A percentile compares a stretch with the other conserved stretches of the same genome.
These are phyloP conservation scores for Umimayanthus chanpuru DNA, from an alignment of 92 coral and sea anemone genomes.

Conservation along the genomic window DNA sequence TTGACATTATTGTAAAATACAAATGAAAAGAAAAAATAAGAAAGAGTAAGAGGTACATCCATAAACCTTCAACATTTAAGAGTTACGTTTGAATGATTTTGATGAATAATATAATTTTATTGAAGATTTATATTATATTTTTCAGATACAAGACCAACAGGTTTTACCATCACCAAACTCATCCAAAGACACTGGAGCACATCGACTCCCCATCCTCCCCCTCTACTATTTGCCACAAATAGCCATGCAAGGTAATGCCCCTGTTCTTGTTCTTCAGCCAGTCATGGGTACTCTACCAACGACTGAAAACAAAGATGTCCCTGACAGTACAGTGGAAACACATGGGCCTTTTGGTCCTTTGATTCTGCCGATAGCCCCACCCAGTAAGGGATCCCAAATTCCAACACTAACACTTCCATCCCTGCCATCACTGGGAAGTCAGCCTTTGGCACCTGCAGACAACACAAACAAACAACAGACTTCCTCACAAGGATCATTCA, in stretches of 20 bases:
- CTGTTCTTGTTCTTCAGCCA: constrained; percentile 73
- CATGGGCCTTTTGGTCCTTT: constrained; percentile 47
- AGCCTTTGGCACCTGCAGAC: background rate
- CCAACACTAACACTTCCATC: background rate
- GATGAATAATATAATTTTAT: too few relatives aligned
- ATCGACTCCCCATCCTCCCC: constrained; percentile 27
- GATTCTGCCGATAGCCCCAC: constrained; percentile 56
- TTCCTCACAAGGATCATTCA: background rate
- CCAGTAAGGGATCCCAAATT: background rate
- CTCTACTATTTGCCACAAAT: constrained; percentile 78
- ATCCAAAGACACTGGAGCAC: background rate
- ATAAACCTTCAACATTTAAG: too few relatives aligned
- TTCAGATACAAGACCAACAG: constrained; percentile 11
- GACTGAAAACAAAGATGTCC: background rate
- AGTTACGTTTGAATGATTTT: too few relatives aligned
- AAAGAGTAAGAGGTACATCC: too few relatives aligned
- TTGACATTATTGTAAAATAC: too few relatives aligned
- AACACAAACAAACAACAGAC: background rate
- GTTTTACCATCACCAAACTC: background rate
- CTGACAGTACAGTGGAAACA: constrained; percentile 6
- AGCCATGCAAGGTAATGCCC: constrained; percentile 66
- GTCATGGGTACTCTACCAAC: constrained; percentile 40
- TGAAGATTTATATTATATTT: background rate
- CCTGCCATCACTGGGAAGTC: constrained; percentile 3
- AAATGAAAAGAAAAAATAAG: too few relatives aligned